Percentiles rank a stretch among this genome's conserved stretches.
These are phyloP conservation scores for Gibbula magus DNA, from an alignment of 2,888 invertebrate species.

Conservation along the genomic window DNA sequence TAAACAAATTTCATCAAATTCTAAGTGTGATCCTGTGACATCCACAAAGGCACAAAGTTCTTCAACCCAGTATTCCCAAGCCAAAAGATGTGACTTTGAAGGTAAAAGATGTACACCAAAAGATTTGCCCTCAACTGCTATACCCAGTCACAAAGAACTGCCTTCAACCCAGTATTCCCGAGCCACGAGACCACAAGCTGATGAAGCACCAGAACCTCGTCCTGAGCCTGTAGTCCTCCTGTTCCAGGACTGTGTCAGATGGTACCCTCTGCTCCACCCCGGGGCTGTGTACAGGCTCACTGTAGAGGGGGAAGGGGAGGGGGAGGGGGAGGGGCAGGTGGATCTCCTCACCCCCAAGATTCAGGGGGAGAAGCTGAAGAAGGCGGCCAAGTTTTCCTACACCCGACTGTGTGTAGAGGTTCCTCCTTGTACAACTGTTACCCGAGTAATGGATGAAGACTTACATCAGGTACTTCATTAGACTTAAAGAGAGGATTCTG, in stretches of 20 bases:
- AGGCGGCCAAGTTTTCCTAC: constrained; percentile 34
- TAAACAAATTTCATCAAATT: no score
- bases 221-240: background rate
- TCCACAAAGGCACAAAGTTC: no score
- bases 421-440: background rate
- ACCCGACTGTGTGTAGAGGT: constrained; percentile 33
- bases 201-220: background rate
- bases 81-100: no score
- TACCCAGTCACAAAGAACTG: no score
- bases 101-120: no score
- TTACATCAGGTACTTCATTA: background rate
- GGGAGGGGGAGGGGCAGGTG: background rate
- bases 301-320: constrained; percentile 4
- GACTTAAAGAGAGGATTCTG: background rate
- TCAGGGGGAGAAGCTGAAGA: constrained; percentile 28
- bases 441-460: background rate
- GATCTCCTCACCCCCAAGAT: background rate
- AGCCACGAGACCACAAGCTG: no score
- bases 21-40: no score
- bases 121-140: no score
- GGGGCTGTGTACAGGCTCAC: constrained; percentile 36
- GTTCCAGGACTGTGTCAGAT: constrained; percentile 32
- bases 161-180: no score
- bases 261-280: constrained; percentile 38
- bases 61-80: no score